These are phyloP conservation scores for Rhea pennata DNA, from an alignment of 2,113 vertebrate genomes.

Conservation along the genomic window DNA sequence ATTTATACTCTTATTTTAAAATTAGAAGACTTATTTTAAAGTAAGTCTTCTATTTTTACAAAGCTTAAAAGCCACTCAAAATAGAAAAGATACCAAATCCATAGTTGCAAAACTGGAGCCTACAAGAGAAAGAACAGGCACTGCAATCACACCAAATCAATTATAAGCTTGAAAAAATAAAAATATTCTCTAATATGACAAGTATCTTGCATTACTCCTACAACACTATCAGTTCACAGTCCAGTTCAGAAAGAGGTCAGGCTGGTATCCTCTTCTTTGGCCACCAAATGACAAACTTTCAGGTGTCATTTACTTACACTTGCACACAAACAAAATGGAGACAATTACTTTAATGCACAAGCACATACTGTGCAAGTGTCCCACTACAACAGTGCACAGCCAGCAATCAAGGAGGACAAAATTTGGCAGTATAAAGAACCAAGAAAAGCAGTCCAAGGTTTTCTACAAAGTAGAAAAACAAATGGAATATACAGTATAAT, in stretches of 20 bases:
- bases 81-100: neutral
- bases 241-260: neutral
- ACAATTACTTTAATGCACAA: neutral
- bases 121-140: neutral
- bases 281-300: neutral
- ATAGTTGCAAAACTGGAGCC: neutral
- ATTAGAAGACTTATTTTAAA: neutral
- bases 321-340: neutral
- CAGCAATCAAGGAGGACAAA: neutral
- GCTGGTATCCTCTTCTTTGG: neutral
- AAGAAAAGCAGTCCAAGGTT: neutral
- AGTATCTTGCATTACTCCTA: neutral
- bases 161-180: neutral
- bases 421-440: neutral
- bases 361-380: neutral
- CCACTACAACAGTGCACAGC: neutral
- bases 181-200: neutral
- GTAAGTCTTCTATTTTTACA: neutral
- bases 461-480: neutral
- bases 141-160: neutral
- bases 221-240: neutral
- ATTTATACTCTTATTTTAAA: neutral
- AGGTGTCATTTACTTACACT: neutral
- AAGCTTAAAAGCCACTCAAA: neutral
- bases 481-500: neutral